Percentiles rank a stretch among this genome's conserved stretches.
These are phyloP conservation scores for Galerucella nymphaeae DNA, from an alignment of 2,888 invertebrate genomes.

Conservation along the genomic window DNA sequence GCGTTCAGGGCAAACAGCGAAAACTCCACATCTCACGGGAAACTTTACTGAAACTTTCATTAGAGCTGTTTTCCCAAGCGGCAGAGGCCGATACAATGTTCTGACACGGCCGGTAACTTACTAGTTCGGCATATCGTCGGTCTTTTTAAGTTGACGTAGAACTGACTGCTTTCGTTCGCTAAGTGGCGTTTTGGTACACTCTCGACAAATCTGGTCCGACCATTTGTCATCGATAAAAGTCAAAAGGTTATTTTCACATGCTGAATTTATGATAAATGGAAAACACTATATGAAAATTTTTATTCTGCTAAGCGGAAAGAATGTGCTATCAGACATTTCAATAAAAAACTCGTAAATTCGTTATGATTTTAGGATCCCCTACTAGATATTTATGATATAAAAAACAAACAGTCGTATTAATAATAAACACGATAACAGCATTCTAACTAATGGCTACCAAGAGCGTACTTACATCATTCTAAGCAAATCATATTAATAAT, in stretches of 20 bases:
- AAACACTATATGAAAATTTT: neutral
- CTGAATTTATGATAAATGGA: neutral
- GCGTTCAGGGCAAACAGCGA: conserved; percentile 46
- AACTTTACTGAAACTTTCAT: conserved; percentile 53
- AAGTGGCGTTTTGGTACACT: conserved; percentile 31
- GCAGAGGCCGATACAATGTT: conserved; percentile 42
- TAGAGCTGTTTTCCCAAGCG: conserved; percentile 50
- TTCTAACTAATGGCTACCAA: too few species aligned
- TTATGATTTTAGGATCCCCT: too few species aligned
- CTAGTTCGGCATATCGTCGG: conserved; percentile 51
- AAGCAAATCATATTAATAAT: too few species aligned
- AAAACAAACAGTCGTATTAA: too few species aligned
- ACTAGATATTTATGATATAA: too few species aligned
- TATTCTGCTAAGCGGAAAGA: neutral
- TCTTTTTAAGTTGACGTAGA: conserved; percentile 50
- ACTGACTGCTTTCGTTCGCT: conserved; percentile 35
- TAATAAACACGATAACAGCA: too few species aligned
- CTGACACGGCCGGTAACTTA: conserved; percentile 46
- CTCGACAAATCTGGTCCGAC: conserved; percentile 28
- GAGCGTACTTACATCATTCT: too few species aligned
- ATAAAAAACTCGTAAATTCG: too few species aligned
- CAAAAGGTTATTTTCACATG: conserved; percentile 9
- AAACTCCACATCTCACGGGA: conserved; percentile 45
- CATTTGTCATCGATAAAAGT: conserved; percentile 29
- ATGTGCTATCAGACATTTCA: too few species aligned